Conservation (phyloP, 2,888 invertebrate species). For the Dryocosmus kuriphilus region DNA sequence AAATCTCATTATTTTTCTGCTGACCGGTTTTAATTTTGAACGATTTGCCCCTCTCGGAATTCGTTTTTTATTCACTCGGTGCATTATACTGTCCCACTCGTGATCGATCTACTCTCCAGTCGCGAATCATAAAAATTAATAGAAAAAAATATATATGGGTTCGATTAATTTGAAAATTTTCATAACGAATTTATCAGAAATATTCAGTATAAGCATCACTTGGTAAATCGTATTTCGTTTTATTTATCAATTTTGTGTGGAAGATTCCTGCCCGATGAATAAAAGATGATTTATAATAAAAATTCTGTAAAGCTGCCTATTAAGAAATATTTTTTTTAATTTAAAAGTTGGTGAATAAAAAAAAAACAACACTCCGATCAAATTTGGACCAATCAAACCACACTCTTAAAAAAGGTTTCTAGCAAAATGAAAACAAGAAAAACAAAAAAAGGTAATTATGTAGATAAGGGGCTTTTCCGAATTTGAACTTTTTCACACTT, state of each 20-base stretch:
- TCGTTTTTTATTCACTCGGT: conserved; percentile 67
- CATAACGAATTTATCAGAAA: not conserved
- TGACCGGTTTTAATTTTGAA: conserved; percentile 74
- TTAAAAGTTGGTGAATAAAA: no score
- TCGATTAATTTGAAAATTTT: conserved; percentile 17
- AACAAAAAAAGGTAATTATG: no score
- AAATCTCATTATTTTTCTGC: conserved; percentile 76
- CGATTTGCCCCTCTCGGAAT: conserved; percentile 63
- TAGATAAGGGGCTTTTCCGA: no score
- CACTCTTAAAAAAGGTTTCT: no score
- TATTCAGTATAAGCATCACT: not conserved
- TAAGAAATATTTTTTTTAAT: no score
- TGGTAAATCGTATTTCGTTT: not conserved
- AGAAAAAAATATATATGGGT: not conserved
- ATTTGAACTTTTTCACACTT: no score
- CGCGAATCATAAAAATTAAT: not conserved
- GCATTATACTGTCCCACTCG: conserved; percentile 64
- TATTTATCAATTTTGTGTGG: not conserved
- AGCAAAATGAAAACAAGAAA: no score
- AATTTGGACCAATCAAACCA: no score
- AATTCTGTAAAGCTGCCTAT: not conserved
- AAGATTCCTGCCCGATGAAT: not conserved
- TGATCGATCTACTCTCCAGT: conserved; percentile 42
- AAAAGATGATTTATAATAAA: no score
- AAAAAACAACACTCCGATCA: no score